Conservation (phyloP, 2,797 vertebrate species). For the Emydoidea blandingii region DNA sequence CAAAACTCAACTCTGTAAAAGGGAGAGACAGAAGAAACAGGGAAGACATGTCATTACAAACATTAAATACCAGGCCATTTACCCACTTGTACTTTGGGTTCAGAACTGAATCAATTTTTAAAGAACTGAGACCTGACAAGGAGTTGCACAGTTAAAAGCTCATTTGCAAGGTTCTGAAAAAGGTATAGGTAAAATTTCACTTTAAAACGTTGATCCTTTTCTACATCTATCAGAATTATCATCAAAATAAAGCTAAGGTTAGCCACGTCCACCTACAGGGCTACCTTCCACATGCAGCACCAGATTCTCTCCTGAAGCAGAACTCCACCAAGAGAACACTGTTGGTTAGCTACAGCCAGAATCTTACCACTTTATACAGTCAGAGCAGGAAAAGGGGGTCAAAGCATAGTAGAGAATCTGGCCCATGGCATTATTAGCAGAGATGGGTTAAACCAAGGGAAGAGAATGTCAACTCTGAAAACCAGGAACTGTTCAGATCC, state of each 20-base stretch:
- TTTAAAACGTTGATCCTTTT: neutral
- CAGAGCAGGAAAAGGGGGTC: neutral
- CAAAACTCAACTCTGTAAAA: neutral
- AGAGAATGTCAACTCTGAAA: constrained; percentile 37
- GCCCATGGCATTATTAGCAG: constrained; percentile 55
- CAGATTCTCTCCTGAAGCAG: neutral
- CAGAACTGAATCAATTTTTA: neutral
- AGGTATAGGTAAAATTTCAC: neutral
- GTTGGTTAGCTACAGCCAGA: neutral
- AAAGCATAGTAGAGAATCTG: constrained; percentile 29
- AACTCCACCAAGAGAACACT: neutral
- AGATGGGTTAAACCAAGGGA: constrained; percentile 14
- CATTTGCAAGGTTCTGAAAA: neutral
- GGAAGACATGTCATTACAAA: neutral
- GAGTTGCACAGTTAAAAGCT: neutral
- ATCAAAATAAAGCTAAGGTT: neutral
- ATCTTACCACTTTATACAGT: neutral
- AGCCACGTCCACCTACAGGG: neutral
- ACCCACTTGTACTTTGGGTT: neutral
- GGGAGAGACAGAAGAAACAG: neutral
- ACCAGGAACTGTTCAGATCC: neutral
- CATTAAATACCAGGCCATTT: neutral
- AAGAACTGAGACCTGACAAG: neutral
- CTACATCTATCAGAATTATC: neutral
- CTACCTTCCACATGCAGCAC: neutral